A percentile compares a stretch with the other conserved stretches of the same genome.
phyloP scores from a whole-genome alignment of 2,113 vertebrate genomes.

The Notarius quadriscutis region DNA sequence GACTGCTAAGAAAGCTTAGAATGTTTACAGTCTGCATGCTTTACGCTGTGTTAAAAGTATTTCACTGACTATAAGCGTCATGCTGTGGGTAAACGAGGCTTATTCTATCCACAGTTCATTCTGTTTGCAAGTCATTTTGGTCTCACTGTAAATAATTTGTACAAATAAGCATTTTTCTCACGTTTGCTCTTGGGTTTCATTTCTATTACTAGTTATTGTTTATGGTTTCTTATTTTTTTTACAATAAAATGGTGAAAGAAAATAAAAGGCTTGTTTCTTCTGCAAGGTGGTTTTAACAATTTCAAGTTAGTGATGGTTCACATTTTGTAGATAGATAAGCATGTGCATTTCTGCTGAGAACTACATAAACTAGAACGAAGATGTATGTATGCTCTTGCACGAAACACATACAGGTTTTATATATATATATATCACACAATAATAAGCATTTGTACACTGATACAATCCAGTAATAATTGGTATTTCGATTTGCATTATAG shows the following conservation, averaged over 20 bases:
- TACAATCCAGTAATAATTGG: background rate
- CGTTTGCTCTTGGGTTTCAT: background rate
- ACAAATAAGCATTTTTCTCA: background rate
- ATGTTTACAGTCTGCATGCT: constrained; percentile 33
- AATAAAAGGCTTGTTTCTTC: background rate
- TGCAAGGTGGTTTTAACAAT: background rate
- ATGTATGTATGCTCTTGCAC: background rate
- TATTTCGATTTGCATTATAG: background rate
- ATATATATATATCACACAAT: too few relatives aligned
- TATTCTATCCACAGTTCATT: background rate
- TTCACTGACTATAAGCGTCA: background rate
- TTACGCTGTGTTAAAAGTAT: background rate
- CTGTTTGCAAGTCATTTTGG: background rate
- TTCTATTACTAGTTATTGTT: background rate
- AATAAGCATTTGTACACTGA: background rate
- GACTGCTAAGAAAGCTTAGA: constrained; percentile 68
- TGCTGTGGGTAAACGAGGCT: background rate
- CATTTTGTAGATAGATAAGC: background rate
- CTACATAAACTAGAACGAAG: background rate
- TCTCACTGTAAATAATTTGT: background rate
- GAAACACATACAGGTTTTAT: too few relatives aligned
- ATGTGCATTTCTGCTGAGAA: background rate
- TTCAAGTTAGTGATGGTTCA: background rate
- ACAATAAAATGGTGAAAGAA: background rate
- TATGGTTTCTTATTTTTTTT: background rate